Percentiles rank a stretch among this genome's conserved stretches.
Conservation (phyloP, 1,140 invertebrate genomes). For the Pentalonia nigronervosa region DNA sequence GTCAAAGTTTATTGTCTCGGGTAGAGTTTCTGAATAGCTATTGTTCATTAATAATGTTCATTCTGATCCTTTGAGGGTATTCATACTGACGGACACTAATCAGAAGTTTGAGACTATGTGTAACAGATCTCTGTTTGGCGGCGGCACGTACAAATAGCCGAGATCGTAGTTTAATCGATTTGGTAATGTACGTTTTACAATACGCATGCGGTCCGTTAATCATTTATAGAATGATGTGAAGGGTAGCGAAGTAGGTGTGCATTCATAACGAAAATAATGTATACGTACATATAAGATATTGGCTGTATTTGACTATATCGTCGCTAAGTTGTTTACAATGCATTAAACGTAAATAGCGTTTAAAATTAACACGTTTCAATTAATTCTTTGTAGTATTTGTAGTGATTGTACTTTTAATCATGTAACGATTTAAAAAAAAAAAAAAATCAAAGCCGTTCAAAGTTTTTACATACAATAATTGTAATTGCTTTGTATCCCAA, state of each 20-base stretch:
- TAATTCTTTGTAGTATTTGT: neutral
- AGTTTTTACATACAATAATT: too few species aligned
- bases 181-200: neutral
- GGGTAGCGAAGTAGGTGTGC: too few species aligned
- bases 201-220: neutral
- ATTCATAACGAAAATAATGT: neutral
- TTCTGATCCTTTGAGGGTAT: neutral
- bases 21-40: neutral
- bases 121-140: neutral
- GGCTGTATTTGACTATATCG: too few species aligned
- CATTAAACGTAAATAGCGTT: neutral
- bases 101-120: neutral
- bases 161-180: neutral
- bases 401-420: too few species aligned
- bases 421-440: neutral
- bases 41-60: neutral
- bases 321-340: neutral
- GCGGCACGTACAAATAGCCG: slow-evolving; percentile 3
- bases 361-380: neutral
- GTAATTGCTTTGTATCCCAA: too few species aligned
- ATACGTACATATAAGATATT: too few species aligned
- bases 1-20: neutral
- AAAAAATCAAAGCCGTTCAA: neutral
- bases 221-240: neutral
- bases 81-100: neutral